Conservation (phyloP, 2,797 vertebrate species). For the Sorex maritimensis region DNA sequence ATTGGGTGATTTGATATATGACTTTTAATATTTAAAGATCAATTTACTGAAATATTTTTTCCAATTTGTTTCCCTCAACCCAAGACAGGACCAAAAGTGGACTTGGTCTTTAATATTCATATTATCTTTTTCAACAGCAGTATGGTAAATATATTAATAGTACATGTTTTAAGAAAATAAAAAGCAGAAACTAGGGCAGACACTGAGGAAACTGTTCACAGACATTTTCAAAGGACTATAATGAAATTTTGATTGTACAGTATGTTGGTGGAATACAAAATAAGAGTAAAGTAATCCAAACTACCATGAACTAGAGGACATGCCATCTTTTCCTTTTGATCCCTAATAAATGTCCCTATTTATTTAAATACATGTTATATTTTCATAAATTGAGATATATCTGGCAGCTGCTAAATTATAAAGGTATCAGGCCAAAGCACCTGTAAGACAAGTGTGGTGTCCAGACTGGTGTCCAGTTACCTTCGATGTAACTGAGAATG, state of each 20-base stretch:
- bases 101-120: slow-evolving; percentile 39
- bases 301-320: background rate
- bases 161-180: background rate
- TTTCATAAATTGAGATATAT: slow-evolving; percentile 51
- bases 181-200: slow-evolving; percentile 11
- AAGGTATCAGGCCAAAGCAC: background rate
- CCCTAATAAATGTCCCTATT: background rate
- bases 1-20: slow-evolving; percentile 35
- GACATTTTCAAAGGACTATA: background rate
- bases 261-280: background rate
- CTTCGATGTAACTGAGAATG: background rate
- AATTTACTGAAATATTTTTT: slow-evolving; percentile 58
- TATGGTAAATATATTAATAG: background rate
- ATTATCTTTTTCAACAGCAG: slow-evolving; percentile 17
- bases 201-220: background rate
- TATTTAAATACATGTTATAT: slow-evolving; percentile 17
- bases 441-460: background rate
- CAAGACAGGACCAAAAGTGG: slow-evolving; percentile 56
- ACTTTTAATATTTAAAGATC: slow-evolving; percentile 59
- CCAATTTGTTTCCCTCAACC: slow-evolving; percentile 61
- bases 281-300: background rate
- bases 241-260: background rate
- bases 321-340: background rate
- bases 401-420: slow-evolving; percentile 44
- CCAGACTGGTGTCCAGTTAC: background rate